A percentile compares a stretch with the other conserved stretches of the same genome.
Evolutionary conservation across 2,113 vertebrate genomes (phyloP).

Genomic region (Pycnonotus jocosus): DNA sequence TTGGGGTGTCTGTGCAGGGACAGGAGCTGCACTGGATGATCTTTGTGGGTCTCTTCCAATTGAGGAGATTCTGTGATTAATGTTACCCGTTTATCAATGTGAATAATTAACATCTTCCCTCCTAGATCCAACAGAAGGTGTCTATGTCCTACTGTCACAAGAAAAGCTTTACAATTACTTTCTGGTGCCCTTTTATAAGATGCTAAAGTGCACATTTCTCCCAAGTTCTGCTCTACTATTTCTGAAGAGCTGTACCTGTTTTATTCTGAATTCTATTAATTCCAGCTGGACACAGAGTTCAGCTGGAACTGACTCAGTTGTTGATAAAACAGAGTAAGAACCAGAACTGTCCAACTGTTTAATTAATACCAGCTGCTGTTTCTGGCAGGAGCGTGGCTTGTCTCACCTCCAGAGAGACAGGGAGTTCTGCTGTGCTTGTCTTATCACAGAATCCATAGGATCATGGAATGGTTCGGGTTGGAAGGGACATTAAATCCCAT

Average conservation of each 20-base stretch:
- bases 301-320: neutral
- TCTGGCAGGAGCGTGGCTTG: neutral
- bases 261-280: neutral
- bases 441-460: neutral
- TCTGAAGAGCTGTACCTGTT: neutral
- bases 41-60: neutral
- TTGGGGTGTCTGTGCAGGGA: rapidly evolving
- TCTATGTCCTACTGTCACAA: neutral
- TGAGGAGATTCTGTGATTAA: neutral
- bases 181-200: neutral
- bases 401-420: neutral
- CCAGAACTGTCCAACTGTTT: neutral
- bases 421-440: rapidly evolving
- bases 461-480: neutral
- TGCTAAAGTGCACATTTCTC: neutral
- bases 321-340: neutral
- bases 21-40: rapidly evolving
- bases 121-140: neutral
- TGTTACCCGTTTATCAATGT: neutral
- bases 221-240: neutral
- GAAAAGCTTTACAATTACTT: neutral
- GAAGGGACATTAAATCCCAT: neutral
- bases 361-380: neutral
- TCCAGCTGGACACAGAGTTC: neutral
- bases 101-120: neutral